Conservation (phyloP, 2,113 vertebrate genomes). For the Sturnus vulgaris region DNA sequence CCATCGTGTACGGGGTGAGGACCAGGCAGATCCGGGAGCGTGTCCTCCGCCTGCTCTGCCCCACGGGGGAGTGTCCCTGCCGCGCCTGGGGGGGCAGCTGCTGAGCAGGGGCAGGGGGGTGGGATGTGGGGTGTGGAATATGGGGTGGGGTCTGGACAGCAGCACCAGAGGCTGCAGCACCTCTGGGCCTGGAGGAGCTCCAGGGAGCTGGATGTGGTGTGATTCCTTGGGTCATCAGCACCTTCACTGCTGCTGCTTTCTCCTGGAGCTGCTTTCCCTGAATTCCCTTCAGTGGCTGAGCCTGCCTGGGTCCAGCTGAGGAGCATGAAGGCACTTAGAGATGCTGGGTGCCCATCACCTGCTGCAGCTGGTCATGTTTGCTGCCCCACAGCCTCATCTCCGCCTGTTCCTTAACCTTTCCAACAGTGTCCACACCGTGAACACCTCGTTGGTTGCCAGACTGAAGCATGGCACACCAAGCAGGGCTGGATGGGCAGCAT, state of each 20-base stretch:
- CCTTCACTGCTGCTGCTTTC: not conserved
- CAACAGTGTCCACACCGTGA: accelerated
- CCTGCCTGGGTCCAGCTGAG: not conserved
- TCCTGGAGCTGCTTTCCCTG: not conserved
- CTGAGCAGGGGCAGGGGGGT: not conserved
- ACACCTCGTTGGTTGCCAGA: accelerated
- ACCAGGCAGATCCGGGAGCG: slow-evolving; percentile 58
- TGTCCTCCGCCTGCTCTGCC: not conserved
- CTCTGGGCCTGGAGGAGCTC: too few relatives aligned
- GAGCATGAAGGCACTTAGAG: not conserved
- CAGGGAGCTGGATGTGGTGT: not conserved
- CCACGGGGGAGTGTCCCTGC: accelerated
- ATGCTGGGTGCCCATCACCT: not conserved
- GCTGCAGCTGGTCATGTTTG: not conserved
- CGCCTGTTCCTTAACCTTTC: not conserved
- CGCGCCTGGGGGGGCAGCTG: accelerated
- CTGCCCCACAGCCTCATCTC: not conserved
- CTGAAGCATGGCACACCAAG: accelerated
- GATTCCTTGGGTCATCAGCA: not conserved
- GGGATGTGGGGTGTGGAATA: too few relatives aligned
- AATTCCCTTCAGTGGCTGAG: not conserved
- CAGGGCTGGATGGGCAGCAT: accelerated
- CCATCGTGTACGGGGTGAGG: slow-evolving; percentile 64
- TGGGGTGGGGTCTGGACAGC: accelerated
- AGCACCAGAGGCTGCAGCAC: not conserved